phyloP scores from a whole-genome alignment of 2,113 vertebrate species.

The Rhabdornis inornatus region DNA sequence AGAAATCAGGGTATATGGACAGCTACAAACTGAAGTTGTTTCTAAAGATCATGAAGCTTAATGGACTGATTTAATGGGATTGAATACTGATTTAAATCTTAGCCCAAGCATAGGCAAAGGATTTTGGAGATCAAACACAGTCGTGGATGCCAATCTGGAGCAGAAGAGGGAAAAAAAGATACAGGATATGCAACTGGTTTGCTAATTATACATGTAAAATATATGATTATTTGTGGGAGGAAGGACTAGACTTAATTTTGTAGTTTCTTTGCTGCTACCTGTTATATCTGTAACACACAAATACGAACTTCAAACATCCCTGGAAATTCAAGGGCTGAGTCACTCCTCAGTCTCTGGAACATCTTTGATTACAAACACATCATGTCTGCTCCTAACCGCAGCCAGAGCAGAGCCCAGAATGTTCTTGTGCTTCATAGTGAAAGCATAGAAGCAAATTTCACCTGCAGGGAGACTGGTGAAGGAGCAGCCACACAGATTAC shows the following conservation, averaged over 20 bases:
- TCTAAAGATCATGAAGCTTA: not conserved
- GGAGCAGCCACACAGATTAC: not conserved
- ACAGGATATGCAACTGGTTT: not conserved
- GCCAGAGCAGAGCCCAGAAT: not conserved
- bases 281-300: not conserved
- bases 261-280: not conserved
- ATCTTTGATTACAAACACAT: not conserved
- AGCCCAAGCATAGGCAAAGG: not conserved
- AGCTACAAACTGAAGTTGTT: not conserved
- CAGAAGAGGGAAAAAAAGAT: not conserved
- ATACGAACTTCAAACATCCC: not conserved
- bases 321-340: not conserved
- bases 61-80: not conserved
- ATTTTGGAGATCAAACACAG: not conserved
- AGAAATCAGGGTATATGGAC: not conserved
- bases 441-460: not conserved
- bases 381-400: not conserved
- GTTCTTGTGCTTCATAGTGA: not conserved
- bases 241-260: not conserved
- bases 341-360: not conserved
- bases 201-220: not conserved
- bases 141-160: not conserved
- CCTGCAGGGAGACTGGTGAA: not conserved
- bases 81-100: not conserved
- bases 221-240: not conserved